phyloP scores from a whole-genome alignment of 2,888 invertebrate genomes.

The Leptinotarsa peninsularis region DNA sequence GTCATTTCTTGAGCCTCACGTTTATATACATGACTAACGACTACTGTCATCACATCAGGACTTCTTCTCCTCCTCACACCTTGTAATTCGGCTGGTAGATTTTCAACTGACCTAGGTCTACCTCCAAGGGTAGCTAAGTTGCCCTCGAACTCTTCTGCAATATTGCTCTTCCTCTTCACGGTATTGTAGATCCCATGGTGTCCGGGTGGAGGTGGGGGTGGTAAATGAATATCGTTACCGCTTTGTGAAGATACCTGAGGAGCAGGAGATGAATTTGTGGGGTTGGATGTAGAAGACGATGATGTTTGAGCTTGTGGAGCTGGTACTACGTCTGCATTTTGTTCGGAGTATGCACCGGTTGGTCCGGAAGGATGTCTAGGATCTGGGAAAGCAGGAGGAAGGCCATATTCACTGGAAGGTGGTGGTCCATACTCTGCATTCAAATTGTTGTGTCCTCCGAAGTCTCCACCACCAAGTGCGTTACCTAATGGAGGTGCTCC shows the following conservation, averaged over 20 bases:
- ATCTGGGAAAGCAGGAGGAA: constrained; percentile 85
- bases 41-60: constrained; percentile 71
- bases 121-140: constrained; percentile 86
- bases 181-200: constrained; percentile 84
- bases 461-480: constrained; percentile 63
- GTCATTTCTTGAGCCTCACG: constrained; percentile 92
- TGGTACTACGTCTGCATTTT: constrained; percentile 82
- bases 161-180: constrained; percentile 81
- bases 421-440: constrained; percentile 79
- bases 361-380: constrained; percentile 90
- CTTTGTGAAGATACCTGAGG: constrained; percentile 71
- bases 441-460: constrained; percentile 63
- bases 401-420: constrained; percentile 75
- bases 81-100: constrained; percentile 81
- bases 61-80: constrained; percentile 75
- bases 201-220: constrained; percentile 87
- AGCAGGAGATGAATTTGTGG: constrained; percentile 71
- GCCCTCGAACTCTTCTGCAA: constrained; percentile 78
- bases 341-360: constrained; percentile 81
- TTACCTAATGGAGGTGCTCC: constrained; percentile 71
- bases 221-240: constrained; percentile 78
- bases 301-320: constrained; percentile 85
- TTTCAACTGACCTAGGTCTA: constrained; percentile 89
- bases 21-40: constrained; percentile 82
- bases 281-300: constrained; percentile 75